Percentiles rank a stretch among this genome's conserved stretches.
Evolutionary conservation across 92 coral and sea anemone species (phyloP).

Genomic region (Zoanthus sansibaricus): DNA sequence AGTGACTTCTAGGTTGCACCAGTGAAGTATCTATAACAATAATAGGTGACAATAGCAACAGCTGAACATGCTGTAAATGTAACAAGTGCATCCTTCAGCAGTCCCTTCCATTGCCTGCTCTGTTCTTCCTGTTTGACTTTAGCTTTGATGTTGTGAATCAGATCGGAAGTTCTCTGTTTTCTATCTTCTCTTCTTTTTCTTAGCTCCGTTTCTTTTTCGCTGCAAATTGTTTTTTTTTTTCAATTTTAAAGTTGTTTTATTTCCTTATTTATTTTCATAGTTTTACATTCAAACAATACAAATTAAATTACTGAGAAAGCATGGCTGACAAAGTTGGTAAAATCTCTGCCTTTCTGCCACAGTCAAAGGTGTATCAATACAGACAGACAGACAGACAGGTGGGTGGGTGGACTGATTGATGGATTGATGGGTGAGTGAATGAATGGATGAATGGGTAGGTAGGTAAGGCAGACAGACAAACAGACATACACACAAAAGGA

Average conservation of each 20-base stretch:
- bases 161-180: slow-evolving; percentile 73
- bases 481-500: too few relatives aligned
- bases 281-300: too few relatives aligned
- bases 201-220: slow-evolving; percentile 54
- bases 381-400: too few relatives aligned
- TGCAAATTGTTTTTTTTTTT: neutral
- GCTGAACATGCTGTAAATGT: slow-evolving; percentile 74
- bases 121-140: slow-evolving; percentile 77
- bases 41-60: slow-evolving; percentile 68
- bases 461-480: too few relatives aligned
- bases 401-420: too few relatives aligned
- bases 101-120: slow-evolving; percentile 53
- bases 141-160: slow-evolving; percentile 80
- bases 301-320: too few relatives aligned
- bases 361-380: too few relatives aligned
- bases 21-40: slow-evolving; percentile 59
- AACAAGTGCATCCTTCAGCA: slow-evolving; percentile 65
- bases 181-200: slow-evolving; percentile 75
- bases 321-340: too few relatives aligned
- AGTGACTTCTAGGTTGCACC: neutral
- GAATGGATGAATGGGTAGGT: too few relatives aligned
- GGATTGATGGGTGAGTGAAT: too few relatives aligned
- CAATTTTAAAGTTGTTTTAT: neutral
- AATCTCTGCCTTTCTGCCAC: too few relatives aligned
- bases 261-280: too few relatives aligned